Evolutionary conservation across 2,113 vertebrate species (phyloP).

Genomic region (Prochilodus magdalenae): DNA sequence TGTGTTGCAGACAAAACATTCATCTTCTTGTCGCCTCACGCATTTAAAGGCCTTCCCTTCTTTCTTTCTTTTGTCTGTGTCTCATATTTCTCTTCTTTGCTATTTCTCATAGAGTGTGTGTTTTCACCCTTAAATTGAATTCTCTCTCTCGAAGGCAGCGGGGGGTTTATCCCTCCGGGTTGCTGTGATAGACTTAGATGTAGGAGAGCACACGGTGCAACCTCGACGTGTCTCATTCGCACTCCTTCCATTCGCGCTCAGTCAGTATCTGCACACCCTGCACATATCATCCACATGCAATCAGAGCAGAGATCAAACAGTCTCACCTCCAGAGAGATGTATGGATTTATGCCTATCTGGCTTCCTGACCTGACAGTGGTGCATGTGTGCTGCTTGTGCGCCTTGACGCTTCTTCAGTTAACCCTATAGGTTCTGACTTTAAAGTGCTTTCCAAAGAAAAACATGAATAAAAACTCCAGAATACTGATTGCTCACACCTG

Average conservation of each 20-base stretch:
- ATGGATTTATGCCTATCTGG: neutral
- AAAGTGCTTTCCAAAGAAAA: too few species aligned
- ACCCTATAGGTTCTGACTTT: too few species aligned
- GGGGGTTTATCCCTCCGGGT: neutral
- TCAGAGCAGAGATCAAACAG: constrained; percentile 11
- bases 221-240: neutral
- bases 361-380: neutral
- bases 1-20: neutral
- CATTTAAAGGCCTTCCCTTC: neutral
- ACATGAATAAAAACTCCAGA: too few species aligned
- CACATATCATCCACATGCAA: neutral
- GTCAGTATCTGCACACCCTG: neutral
- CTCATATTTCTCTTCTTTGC: neutral
- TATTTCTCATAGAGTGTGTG: neutral
- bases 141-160: neutral
- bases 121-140: neutral
- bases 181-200: neutral
- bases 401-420: neutral
- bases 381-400: neutral
- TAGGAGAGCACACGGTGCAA: neutral
- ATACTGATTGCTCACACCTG: too few species aligned
- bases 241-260: neutral
- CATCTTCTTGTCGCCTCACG: neutral
- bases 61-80: neutral
- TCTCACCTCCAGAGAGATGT: neutral